Evolutionary conservation across 2,888 invertebrate species (phyloP), one percentile per base, ranked within the genome.

Genomic region (Amphiduros pacificus): DNA sequence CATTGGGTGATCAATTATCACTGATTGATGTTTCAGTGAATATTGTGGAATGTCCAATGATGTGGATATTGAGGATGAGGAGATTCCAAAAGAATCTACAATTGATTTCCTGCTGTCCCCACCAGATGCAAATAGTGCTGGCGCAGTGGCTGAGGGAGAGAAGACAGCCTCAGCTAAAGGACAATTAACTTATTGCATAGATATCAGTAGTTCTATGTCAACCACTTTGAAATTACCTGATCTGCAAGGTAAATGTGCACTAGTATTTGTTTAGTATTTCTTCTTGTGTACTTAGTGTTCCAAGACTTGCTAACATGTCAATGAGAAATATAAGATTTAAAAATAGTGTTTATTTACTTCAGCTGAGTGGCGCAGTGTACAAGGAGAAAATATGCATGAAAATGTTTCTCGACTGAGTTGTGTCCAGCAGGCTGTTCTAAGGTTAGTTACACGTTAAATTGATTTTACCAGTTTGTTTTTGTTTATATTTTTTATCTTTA

Each of bases 131-230:
- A 56, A 51, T 68, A 69, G 51, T 69, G 70, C 52, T 63, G 53
- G 20, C 61, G 65, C 31, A 65, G 61, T 61, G 40, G 55, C 40
- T 9, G 64, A 62, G 49, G 50, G 41, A 36, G 60, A 63, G 29
- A 67, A 68, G 52, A 70, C 68, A 41, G 61, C 31, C 17, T 58
- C 63, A 24, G 68, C 31, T 64, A 68, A 54, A 74, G 75, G 26
- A 69, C 48, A 71, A 44, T 68, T 73, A 9, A 71, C 76, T 5
- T 77, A 75, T 60, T 77, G 77, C 63, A 72, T 77, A 65, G 77
- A 77, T 54, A 69, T 76, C 55, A 76, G 76, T 63, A 71, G 72
- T 1, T 77, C 77, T 20, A 77, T 77, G 77, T 50, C 62, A 9
- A 24, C 55, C 14, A 59, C 55, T 5, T 69, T 69, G 29, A 48